Evolutionary conservation across 2,113 vertebrate genomes (phyloP), one percentile per base, ranked within the genome.

Genomic region (Empidonax alnorum): DNA sequence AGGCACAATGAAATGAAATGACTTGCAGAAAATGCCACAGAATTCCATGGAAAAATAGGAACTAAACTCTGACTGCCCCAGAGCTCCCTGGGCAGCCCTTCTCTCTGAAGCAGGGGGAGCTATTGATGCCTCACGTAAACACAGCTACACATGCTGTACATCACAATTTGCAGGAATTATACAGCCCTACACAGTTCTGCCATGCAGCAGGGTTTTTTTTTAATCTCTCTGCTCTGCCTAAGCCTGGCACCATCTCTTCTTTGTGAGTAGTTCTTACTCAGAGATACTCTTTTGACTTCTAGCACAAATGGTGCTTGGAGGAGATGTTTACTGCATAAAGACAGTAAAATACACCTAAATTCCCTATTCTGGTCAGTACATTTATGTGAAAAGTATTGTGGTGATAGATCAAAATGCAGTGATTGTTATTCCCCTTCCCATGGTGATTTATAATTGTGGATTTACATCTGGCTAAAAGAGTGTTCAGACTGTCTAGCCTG

Each of bases 381-480:
- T 72, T 86, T 94, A 31, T 83, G 93, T 71, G 67, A 90, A 85
- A 94, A 94, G 78, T 77, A 89, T 88, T 83, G 84, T 89, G 67
- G 81, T 84, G 77, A 79, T 94, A 94, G 79, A 96, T 94, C 93
- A 96, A 91, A 91, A 80, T 16, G 46, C 55, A 93, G 78, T 50
- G 46, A 90, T 89, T 94, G 78, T 82, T 67, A 41, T 87, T 93
- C 50, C 58, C 78, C 39, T 90, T 93, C 75, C 67, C 8, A 3
- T 14, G 12, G 75, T 93, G 90, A 95, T 93, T 91, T 94, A 80
- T 93, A 96, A 95, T 93, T 88, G 78, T 90, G 82, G 67, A 76
- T 95, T 93, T 93, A 80, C 89, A 67, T 96, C 87, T 85, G 96
- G 62, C 93, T 94, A 30, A 61, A 84, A 76, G 87, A 83, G 58